These are phyloP conservation scores for Aporophyla lueneburgensis DNA, from an alignment of 2,888 invertebrate species.

Conservation along the genomic window DNA sequence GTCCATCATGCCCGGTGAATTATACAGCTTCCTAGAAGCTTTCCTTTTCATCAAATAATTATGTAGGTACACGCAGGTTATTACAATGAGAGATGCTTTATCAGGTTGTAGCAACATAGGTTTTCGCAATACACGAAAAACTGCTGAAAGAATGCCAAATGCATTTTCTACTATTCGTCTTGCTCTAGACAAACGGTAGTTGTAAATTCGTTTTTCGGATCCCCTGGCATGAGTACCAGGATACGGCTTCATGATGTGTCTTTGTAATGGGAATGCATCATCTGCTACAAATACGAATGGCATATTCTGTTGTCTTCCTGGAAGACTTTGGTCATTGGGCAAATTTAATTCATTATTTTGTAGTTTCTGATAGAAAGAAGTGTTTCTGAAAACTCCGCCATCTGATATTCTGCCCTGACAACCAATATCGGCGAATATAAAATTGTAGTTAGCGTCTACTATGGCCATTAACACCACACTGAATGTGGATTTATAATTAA, in stretches of 20 bases:
- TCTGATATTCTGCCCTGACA: constrained; percentile 58
- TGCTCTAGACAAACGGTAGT: constrained; percentile 45
- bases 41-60: constrained; percentile 1
- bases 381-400: constrained; percentile 59
- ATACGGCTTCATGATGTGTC: no score
- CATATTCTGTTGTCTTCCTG: no score
- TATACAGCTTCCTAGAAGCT: constrained; percentile 48
- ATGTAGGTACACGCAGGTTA: no score
- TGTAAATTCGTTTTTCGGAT: constrained; percentile 32
- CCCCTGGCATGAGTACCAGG: no score
- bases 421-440: constrained; percentile 58
- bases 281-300: no score
- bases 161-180: constrained; percentile 50
- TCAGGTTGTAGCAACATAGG: no score
- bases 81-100: no score
- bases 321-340: no score
- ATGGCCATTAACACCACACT: constrained; percentile 59
- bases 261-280: no score
- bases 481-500: constrained; percentile 55
- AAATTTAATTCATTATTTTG: constrained; percentile 5
- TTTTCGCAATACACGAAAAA: no score
- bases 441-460: constrained; percentile 62
- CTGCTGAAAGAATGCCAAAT: constrained; percentile 41
- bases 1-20: constrained; percentile 55
- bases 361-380: constrained; percentile 46